phyloP scores from a whole-genome alignment of 2,888 invertebrate species.

The Scaptodrosophila latifasciaeformis region DNA sequence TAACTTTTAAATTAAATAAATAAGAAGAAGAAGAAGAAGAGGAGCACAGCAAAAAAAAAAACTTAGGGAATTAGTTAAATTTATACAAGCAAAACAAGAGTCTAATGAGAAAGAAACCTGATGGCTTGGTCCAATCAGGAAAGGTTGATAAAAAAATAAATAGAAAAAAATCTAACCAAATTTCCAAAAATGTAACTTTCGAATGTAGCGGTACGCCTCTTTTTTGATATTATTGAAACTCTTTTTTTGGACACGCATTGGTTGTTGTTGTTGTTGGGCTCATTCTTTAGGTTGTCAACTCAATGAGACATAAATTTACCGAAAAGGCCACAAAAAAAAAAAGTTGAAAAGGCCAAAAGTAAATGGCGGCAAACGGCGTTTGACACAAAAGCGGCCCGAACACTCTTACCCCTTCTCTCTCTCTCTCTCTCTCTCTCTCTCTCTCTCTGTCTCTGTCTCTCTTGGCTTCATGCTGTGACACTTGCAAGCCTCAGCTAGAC shows the following conservation, averaged over 20 bases:
- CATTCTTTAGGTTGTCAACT: slow-evolving; percentile 70
- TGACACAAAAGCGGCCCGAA: slow-evolving; percentile 43
- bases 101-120: slow-evolving; percentile 63
- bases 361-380: slow-evolving; percentile 54
- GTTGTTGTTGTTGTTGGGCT: slow-evolving; percentile 36
- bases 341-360: slow-evolving; percentile 43
- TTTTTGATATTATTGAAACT: slow-evolving; percentile 42
- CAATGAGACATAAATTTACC: slow-evolving; percentile 67
- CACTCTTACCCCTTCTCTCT: too few species aligned
- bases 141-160: slow-evolving; percentile 1
- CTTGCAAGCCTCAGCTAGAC: slow-evolving; percentile 36
- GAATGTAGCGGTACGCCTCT: slow-evolving; percentile 68
- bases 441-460: slow-evolving; percentile 8
- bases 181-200: slow-evolving; percentile 71
- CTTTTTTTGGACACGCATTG: slow-evolving; percentile 14
- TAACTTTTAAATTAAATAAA: too few species aligned
- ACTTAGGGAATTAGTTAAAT: slow-evolving; percentile 64
- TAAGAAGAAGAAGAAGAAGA: too few species aligned
- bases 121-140: slow-evolving; percentile 23
- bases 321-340: slow-evolving; percentile 48
- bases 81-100: slow-evolving; percentile 41
- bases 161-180: slow-evolving; percentile 35
- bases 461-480: slow-evolving; percentile 56
- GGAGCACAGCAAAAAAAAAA: too few species aligned
- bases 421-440: slow-evolving; percentile 6